Conservation (phyloP, 2,113 vertebrate species). For the Heterotis niloticus region DNA sequence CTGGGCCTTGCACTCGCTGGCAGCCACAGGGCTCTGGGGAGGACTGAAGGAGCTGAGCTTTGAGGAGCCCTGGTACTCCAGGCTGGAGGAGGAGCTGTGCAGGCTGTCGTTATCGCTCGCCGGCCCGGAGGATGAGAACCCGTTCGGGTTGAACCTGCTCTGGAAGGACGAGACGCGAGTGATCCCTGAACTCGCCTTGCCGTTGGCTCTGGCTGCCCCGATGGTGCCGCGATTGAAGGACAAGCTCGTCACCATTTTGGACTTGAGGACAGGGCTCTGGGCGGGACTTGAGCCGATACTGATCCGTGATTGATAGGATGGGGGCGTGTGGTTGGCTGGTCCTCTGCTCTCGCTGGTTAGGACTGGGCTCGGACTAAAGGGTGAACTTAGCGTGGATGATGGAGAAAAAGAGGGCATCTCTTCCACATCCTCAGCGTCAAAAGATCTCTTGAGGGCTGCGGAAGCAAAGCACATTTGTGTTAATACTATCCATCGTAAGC, state of each 20-base stretch:
- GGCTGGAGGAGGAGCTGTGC: conserved; percentile 79
- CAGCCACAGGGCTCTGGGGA: conserved; percentile 38
- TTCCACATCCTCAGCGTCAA: conserved; percentile 76
- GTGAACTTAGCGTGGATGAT: conserved; percentile 49
- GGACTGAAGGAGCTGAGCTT: conserved; percentile 51
- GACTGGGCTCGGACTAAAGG: conserved; percentile 49
- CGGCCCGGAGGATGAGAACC: conserved; percentile 56
- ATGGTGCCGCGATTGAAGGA: conserved; percentile 69
- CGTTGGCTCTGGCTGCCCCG: conserved; percentile 42
- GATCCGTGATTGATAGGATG: conserved; percentile 45
- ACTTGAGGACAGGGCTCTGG: conserved; percentile 57
- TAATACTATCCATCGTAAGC: neutral
- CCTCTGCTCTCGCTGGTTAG: conserved; percentile 47
- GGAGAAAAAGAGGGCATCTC: conserved; percentile 55
- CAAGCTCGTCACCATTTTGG: conserved; percentile 56
- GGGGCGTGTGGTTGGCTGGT: conserved; percentile 10
- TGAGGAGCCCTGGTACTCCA: conserved; percentile 63
- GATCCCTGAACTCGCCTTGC: conserved; percentile 37
- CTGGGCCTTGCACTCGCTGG: conserved; percentile 36
- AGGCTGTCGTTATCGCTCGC: conserved; percentile 77
- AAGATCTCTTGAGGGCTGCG: conserved; percentile 79
- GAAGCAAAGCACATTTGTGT: conserved; percentile 29
- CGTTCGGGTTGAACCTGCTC: conserved; percentile 57
- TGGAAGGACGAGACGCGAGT: conserved; percentile 70
- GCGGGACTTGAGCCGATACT: conserved; percentile 49